These are phyloP conservation scores for Conus canariensis DNA, from an alignment of 2,888 invertebrate species.

Conservation along the genomic window DNA sequence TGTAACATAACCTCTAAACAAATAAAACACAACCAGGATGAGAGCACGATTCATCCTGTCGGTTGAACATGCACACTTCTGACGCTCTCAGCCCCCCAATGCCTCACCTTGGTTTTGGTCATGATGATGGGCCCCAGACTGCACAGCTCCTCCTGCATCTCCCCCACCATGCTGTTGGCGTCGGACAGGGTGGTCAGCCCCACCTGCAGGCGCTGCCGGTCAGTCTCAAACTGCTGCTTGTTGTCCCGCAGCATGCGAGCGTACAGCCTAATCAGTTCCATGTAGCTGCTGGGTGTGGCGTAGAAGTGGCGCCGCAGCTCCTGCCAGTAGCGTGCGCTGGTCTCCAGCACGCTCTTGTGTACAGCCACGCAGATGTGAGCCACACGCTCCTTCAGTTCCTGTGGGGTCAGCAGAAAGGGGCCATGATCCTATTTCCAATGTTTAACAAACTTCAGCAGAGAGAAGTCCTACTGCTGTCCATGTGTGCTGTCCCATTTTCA, in stretches of 20 bases:
- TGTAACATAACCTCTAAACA: no score
- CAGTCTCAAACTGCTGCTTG: slow-evolving; percentile 72
- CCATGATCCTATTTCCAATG: neutral
- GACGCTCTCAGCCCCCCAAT: no score
- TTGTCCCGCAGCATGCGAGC: slow-evolving; percentile 73
- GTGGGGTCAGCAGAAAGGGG: slow-evolving; percentile 12
- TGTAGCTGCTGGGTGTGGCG: slow-evolving; percentile 77
- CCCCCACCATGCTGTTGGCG: slow-evolving; percentile 76
- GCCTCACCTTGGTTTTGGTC: slow-evolving; percentile 73
- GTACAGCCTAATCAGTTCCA: slow-evolving; percentile 77
- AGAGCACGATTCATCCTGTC: no score
- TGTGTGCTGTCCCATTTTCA: no score
- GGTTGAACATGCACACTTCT: no score
- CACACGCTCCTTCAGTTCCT: slow-evolving; percentile 73
- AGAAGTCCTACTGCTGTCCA: neutral
- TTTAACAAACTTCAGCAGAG: neutral
- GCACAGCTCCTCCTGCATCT: slow-evolving; percentile 77
- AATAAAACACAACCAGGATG: no score
- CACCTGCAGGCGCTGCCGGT: slow-evolving; percentile 74
- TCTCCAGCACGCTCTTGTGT: slow-evolving; percentile 70
- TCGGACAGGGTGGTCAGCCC: slow-evolving; percentile 77
- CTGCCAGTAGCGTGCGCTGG: slow-evolving; percentile 70
- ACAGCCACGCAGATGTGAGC: slow-evolving; percentile 75
- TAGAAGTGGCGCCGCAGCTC: slow-evolving; percentile 76
- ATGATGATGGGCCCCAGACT: slow-evolving; percentile 76